phyloP scores from a whole-genome alignment of 2,888 invertebrate genomes.

The Resseliella maxima region DNA sequence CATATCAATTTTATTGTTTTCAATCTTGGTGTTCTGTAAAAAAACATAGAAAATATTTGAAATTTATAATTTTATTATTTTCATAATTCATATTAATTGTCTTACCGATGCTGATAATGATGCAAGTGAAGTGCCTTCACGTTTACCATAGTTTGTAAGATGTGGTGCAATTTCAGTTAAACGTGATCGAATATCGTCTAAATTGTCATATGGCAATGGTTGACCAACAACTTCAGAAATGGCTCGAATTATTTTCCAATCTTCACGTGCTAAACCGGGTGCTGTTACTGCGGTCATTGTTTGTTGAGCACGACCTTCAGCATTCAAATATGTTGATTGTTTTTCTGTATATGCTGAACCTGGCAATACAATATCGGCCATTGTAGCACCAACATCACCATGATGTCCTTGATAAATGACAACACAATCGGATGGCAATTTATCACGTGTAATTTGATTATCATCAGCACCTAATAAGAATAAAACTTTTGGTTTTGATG shows the following conservation, averaged over 20 bases:
- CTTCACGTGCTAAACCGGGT: slow-evolving; percentile 92
- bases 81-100: slow-evolving; percentile 38
- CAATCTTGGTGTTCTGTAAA: slow-evolving; percentile 67
- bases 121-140: slow-evolving; percentile 40
- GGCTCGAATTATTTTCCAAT: slow-evolving; percentile 98
- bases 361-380: slow-evolving; percentile 93
- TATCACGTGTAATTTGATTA: slow-evolving; percentile 78
- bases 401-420: slow-evolving; percentile 96
- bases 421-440: slow-evolving; percentile 83
- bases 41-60: background rate
- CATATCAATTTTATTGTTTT: slow-evolving; percentile 75
- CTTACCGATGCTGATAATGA: background rate
- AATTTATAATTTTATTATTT: background rate
- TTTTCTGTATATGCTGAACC: slow-evolving; percentile 99
- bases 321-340: slow-evolving; percentile 96
- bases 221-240: slow-evolving; percentile 86
- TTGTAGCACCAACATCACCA: slow-evolving; percentile 91
- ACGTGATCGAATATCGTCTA: slow-evolving; percentile 84
- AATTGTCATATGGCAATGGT: slow-evolving; percentile 86
- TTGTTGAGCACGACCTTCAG: slow-evolving; percentile 96
- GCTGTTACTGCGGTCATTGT: slow-evolving; percentile 88
- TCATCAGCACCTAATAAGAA: slow-evolving; percentile 96
- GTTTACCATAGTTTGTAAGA: slow-evolving; percentile 82
- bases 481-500: slow-evolving; percentile 81
- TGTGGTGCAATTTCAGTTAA: slow-evolving; percentile 90